Conservation (phyloP, 2,797 vertebrate species). For the Acipenser ruthenus region DNA sequence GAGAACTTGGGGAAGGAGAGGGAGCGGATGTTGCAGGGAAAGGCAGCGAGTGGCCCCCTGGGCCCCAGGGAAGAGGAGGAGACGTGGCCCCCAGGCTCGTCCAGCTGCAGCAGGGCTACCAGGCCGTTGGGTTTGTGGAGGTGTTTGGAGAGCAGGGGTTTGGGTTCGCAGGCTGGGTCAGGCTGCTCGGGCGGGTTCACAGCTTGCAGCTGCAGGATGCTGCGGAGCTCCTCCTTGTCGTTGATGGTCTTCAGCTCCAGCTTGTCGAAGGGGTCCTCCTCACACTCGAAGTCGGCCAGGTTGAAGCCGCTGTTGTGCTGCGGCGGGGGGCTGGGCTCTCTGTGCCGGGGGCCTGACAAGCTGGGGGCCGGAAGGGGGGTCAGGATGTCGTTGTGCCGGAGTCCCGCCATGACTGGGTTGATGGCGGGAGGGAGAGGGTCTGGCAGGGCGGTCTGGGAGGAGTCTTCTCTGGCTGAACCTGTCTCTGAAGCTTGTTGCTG, state of each 20-base stretch:
- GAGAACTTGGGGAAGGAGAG: conserved; percentile 89
- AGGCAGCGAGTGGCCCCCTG: conserved; percentile 49
- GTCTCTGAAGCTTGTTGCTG: conserved; percentile 15
- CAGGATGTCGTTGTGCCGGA: conserved; percentile 86
- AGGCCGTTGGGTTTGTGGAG: conserved; percentile 88
- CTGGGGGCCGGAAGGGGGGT: conserved; percentile 83
- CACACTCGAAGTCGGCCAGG: conserved; percentile 92
- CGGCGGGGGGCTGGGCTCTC: conserved; percentile 58
- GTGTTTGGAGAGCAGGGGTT: conserved; percentile 40
- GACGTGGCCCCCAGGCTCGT: conserved; percentile 42
- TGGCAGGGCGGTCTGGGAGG: conserved; percentile 45
- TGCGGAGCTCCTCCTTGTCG: conserved; percentile 87
- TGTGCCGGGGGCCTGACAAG: conserved; percentile 53
- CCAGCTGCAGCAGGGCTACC: conserved; percentile 78
- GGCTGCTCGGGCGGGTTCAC: conserved; percentile 34
- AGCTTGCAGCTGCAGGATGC: conserved; percentile 81
- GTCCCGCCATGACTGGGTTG: conserved; percentile 82
- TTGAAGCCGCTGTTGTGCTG: conserved; percentile 73
- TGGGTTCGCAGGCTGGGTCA: conserved; percentile 33
- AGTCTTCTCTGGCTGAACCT: conserved; percentile 37
- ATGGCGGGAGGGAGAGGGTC: conserved; percentile 71
- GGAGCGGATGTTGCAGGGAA: conserved; percentile 95
- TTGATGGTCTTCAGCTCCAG: conserved; percentile 91
- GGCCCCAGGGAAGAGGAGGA: conserved; percentile 42
- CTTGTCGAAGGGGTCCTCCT: conserved; percentile 96